Evolutionary conservation across 2,113 vertebrate species (phyloP), one percentile per base, ranked within the genome.

Genomic region (Urocitellus parryii): DNA sequence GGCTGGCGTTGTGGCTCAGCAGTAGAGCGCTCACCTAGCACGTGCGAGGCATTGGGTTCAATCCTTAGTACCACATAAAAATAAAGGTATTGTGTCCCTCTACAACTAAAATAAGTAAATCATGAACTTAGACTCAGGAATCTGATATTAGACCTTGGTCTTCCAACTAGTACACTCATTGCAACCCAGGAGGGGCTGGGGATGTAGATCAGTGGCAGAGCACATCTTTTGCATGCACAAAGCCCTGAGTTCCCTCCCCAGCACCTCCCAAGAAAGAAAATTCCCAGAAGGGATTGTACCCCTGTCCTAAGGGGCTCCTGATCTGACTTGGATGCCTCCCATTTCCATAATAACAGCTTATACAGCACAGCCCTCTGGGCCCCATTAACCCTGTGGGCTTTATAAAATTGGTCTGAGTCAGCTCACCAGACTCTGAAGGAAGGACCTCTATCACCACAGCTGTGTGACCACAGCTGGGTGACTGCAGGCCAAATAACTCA

Each of bases 401-500:
- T 58, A 22, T n/a, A 93, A 91, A 13, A 25, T 73, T 56, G 29
- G 39, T 20, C 25, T 94, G 77, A 88, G 94, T 96, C 90, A 92
- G 94, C 76, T 90, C 89, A 29, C 67, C 56, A 0, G 2, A 22
- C 58, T 32, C 56, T 51, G 74, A 74, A 18, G n/a, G 7, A 22
- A 90, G 82, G 65, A 68, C 79, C 65, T 68, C 17, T 11, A 2
- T 24, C 4, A 51, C 29, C 67, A 61, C 53, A 74, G 68, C 83
- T 48, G 24, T 8, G 2, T 24, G 4, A 48, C 34, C 67, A 61
- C 53, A 74, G 68, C 83, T 48, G 29, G 9, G 18, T 85, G 90
- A 95, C 88, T 70, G 0, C 88, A 85, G 74, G 82, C 82, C 94
- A 93, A 91, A 93, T 56, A 39, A 1, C 91, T 94, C 73, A 92